phyloP scores from a whole-genome alignment of 2,797 vertebrate species.

The Etheostoma nigrum region DNA sequence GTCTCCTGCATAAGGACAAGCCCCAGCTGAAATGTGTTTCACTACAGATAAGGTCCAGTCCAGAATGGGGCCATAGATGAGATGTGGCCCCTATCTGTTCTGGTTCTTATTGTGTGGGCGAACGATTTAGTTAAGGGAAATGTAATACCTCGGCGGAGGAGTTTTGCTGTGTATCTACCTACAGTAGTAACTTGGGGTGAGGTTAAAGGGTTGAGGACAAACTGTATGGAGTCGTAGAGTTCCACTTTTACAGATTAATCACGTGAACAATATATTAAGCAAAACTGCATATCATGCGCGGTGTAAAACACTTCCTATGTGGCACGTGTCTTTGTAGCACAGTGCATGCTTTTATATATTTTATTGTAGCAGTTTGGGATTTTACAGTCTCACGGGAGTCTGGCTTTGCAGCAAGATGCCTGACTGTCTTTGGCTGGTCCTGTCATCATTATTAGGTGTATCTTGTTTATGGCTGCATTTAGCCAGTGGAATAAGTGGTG shows the following conservation, averaged over 20 bases:
- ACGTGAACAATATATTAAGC: slow-evolving; percentile 16
- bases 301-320: slow-evolving; percentile 9
- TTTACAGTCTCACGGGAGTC: slow-evolving; percentile 45
- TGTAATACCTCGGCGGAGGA: slow-evolving; percentile 79
- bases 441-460: slow-evolving; percentile 72
- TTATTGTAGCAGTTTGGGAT: slow-evolving; percentile 38
- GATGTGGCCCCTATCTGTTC: slow-evolving; percentile 82
- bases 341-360: slow-evolving; percentile 24
- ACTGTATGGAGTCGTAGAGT: slow-evolving; percentile 4
- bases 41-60: slow-evolving; percentile 83
- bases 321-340: slow-evolving; percentile 12
- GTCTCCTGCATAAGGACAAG: slow-evolving; percentile 61
- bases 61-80: slow-evolving; percentile 78
- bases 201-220: slow-evolving; percentile 48
- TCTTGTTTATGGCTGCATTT: slow-evolving; percentile 75
- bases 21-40: slow-evolving; percentile 83
- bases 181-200: slow-evolving; percentile 47
- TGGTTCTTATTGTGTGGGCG: slow-evolving; percentile 79
- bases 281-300: slow-evolving; percentile 14
- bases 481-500: slow-evolving; percentile 56
- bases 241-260: slow-evolving; percentile 44
- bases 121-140: slow-evolving; percentile 79
- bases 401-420: slow-evolving; percentile 35
- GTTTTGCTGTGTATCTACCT: slow-evolving; percentile 61
- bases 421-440: slow-evolving; percentile 41